phyloP scores from a whole-genome alignment of 1,140 invertebrate species.

The Marisa cornuarietis region DNA sequence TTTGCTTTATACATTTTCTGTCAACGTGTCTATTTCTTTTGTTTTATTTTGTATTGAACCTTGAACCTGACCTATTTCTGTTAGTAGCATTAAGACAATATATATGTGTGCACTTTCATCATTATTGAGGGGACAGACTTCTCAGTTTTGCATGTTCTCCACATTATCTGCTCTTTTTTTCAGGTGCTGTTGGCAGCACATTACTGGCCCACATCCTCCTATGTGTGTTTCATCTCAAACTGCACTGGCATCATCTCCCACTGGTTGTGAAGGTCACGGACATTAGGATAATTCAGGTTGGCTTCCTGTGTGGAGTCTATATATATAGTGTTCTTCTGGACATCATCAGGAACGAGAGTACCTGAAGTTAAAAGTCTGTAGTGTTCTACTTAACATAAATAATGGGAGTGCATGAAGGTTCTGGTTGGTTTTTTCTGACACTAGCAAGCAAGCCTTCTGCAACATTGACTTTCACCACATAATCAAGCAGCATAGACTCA shows the following conservation, averaged over 20 bases:
- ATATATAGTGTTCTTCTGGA: conserved; percentile 38
- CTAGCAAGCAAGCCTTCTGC: no score
- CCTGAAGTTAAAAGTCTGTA: not conserved
- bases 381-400: not conserved
- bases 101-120: not conserved
- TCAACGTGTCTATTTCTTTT: not conserved
- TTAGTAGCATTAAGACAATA: not conserved
- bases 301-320: conserved; percentile 47
- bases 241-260: conserved; percentile 37
- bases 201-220: conserved; percentile 58
- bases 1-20: not conserved
- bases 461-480: no score
- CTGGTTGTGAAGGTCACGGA: conserved; percentile 47
- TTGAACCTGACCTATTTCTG: not conserved
- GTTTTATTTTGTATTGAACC: no score
- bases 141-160: not conserved
- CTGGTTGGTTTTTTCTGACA: no score
- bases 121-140: not conserved
- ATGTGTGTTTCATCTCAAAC: conserved; percentile 56
- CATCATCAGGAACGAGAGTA: not conserved
- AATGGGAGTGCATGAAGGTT: no score
- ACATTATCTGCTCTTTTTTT: conserved; percentile 26
- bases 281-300: conserved; percentile 50
- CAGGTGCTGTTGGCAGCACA: conserved; percentile 61
- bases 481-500: no score